Percentiles rank a stretch among this genome's conserved stretches.
Evolutionary conservation across 2,888 invertebrate species (phyloP).

Genomic region (Erebia epiphron): DNA sequence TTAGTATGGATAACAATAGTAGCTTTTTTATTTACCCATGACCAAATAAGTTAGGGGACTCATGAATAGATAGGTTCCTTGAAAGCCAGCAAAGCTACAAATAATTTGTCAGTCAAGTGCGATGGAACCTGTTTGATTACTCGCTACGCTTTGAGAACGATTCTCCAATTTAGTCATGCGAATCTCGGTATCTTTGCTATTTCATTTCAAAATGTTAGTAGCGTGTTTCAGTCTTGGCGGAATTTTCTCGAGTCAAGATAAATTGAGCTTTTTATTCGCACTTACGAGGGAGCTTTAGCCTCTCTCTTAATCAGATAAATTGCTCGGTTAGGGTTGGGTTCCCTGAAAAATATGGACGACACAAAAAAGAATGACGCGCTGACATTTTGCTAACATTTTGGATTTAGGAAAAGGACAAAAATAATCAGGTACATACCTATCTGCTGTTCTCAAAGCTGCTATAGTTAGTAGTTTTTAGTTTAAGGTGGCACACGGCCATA

Average conservation of each 20-base stretch:
- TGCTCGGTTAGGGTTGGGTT: constrained; percentile 13
- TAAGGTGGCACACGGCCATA: neutral
- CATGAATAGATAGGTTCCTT: neutral
- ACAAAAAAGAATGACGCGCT: neutral
- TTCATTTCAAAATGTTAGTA: constrained; percentile 4
- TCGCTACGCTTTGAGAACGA: no score
- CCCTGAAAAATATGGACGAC: constrained; percentile 10
- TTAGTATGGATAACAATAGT: no score
- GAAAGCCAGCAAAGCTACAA: no score
- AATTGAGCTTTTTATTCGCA: constrained; percentile 23
- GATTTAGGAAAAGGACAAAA: neutral
- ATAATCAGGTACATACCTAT: no score
- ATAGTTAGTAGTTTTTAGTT: neutral
- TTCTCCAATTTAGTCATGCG: constrained; percentile 6
- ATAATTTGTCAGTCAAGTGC: no score
- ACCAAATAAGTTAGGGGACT: no score
- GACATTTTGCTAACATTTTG: neutral
- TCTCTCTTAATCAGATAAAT: constrained; percentile 23
- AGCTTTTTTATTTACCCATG: no score
- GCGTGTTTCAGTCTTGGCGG: constrained; percentile 8
- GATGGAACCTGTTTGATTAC: no score
- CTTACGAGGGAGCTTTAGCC: constrained; percentile 9
- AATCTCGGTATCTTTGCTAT: constrained; percentile 1
- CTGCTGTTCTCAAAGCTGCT: no score
- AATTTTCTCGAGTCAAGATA: constrained; percentile 15